Percentiles rank a stretch among this genome's conserved stretches.
phyloP scores from a whole-genome alignment of 2,888 invertebrate species.

The Pinctada fucata region DNA sequence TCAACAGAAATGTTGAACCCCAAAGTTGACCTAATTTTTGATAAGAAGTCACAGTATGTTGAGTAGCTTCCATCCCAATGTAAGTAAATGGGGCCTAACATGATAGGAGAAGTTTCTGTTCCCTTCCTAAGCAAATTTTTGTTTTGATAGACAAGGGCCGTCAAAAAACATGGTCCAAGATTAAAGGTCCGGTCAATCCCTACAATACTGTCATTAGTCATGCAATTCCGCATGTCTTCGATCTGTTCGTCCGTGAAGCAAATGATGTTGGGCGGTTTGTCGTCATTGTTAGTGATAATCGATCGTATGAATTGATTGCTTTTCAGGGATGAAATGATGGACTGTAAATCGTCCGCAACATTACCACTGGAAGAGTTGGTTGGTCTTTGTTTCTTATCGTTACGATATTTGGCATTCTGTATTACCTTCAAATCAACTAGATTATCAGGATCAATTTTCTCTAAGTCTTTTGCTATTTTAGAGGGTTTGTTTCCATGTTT shows the following conservation, averaged over 20 bases:
- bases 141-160: slow-evolving; percentile 6
- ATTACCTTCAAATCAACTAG: slow-evolving; percentile 12
- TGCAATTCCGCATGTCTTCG: slow-evolving; percentile 1
- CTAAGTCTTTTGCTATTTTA: neutral
- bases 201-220: neutral
- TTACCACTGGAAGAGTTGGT: no score
- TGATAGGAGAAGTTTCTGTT: slow-evolving; percentile 9
- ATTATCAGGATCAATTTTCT: slow-evolving; percentile 13
- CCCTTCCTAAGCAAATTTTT: slow-evolving; percentile 11
- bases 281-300: slow-evolving; percentile 21
- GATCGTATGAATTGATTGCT: neutral
- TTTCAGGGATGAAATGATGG: neutral
- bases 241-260: slow-evolving; percentile 23
- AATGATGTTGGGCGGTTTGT: slow-evolving; percentile 20
- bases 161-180: slow-evolving; percentile 22
- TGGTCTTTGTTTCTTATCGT: slow-evolving; percentile 22
- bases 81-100: no score
- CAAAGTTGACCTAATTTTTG: slow-evolving; percentile 6
- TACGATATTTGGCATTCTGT: slow-evolving; percentile 20
- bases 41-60: no score
- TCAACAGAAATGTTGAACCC: slow-evolving; percentile 6
- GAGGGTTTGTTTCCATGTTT: slow-evolving; percentile 22
- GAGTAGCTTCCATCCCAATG: no score
- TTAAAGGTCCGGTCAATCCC: no score
- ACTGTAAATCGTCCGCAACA: slow-evolving; percentile 21